Conservation (phyloP, 2,888 invertebrate genomes). For the Timema podura region DNA sequence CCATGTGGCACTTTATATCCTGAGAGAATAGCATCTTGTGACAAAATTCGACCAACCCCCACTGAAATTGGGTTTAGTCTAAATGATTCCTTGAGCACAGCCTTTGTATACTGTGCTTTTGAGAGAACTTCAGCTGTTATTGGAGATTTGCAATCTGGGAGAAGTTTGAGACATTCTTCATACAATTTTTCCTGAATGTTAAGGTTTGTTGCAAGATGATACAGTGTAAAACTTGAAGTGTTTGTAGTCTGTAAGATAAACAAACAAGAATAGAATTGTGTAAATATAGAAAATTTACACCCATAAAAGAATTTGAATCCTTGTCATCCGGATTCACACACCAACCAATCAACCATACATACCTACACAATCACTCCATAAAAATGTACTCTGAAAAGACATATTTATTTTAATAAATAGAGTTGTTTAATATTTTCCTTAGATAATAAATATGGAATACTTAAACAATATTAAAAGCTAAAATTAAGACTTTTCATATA, state of each 20-base stretch:
- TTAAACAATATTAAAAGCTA: too few relatives aligned
- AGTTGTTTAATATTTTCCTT: too few relatives aligned
- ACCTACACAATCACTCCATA: too few relatives aligned
- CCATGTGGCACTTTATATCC: constrained; percentile 71
- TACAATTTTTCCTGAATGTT: constrained; percentile 63
- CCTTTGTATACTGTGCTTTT: constrained; percentile 68
- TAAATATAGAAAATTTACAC: too few relatives aligned
- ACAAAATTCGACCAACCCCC: constrained; percentile 72
- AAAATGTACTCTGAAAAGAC: too few relatives aligned
- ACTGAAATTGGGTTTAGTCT: constrained; percentile 78
- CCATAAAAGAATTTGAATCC: too few relatives aligned
- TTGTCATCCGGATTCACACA: too few relatives aligned
- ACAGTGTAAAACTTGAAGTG: constrained; percentile 70
- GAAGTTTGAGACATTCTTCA: constrained; percentile 56
- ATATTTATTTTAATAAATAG: too few relatives aligned
- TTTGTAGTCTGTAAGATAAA: constrained; percentile 64
- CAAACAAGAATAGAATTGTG: neutral
- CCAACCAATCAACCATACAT: too few relatives aligned
- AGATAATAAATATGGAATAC: too few relatives aligned
- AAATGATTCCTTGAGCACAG: constrained; percentile 79
- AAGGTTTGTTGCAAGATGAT: constrained; percentile 70
- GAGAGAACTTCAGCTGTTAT: constrained; percentile 57
- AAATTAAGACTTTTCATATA: too few relatives aligned
- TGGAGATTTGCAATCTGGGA: constrained; percentile 50
- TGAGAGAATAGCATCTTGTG: constrained; percentile 63